These are phyloP conservation scores for Cepaea hortensis DNA, from an alignment of 2,888 invertebrate genomes.

Conservation along the genomic window DNA sequence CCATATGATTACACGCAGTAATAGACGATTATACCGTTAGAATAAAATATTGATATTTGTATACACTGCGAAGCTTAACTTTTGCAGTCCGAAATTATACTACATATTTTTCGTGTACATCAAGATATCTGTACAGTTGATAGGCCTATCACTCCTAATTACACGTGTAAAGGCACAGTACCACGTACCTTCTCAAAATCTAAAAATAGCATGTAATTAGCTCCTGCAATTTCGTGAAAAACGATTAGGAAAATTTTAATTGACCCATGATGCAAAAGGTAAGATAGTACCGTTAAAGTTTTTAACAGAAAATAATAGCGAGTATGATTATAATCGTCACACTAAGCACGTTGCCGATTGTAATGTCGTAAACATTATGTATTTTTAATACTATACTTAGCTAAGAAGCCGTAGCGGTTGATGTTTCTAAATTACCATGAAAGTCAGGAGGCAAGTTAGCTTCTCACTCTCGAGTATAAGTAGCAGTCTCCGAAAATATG, in stretches of 20 bases:
- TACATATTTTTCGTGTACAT: background rate
- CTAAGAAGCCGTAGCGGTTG: background rate
- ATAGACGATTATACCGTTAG: no score
- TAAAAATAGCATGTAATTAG: background rate
- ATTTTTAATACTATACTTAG: no score
- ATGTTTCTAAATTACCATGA: constrained; percentile 54
- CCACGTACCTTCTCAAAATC: background rate
- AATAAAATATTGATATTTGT: background rate
- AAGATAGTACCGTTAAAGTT: background rate
- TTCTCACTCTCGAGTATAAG: constrained; percentile 58
- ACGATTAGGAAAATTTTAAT: background rate
- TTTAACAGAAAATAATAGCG: background rate
- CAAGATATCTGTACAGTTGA: constrained; percentile 25
- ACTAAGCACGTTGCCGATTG: background rate
- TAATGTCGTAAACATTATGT: no score
- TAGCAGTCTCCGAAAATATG: constrained; percentile 49
- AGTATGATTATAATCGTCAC: background rate
- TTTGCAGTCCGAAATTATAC: background rate
- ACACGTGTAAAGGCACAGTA: background rate
- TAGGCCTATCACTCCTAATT: constrained; percentile 14
- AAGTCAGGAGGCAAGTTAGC: constrained; percentile 51
- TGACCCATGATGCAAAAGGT: constrained; percentile 30
- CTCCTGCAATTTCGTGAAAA: constrained; percentile 6
- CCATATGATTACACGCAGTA: no score
- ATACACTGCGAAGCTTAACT: background rate